Evolutionary conservation across 2,797 vertebrate species (phyloP).

Genomic region (Crax fasciolata): DNA sequence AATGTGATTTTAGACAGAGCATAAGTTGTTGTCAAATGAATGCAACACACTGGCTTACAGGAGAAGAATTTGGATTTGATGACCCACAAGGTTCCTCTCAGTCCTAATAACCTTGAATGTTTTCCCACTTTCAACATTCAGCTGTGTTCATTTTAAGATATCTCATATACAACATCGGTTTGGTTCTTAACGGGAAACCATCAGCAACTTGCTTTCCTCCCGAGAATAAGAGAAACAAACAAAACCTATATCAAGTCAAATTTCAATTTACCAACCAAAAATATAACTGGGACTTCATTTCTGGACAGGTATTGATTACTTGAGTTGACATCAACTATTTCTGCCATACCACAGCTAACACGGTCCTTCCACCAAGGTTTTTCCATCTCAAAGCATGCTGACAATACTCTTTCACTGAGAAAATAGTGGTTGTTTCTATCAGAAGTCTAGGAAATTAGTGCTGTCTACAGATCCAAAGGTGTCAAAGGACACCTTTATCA

Average conservation of each 20-base stretch:
- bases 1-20: background rate
- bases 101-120: background rate
- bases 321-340: background rate
- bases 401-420: background rate
- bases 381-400: background rate
- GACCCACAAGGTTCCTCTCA: background rate
- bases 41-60: background rate
- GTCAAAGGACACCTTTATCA: background rate
- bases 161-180: background rate
- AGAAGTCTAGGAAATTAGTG: background rate
- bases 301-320: background rate
- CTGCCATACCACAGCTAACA: background rate
- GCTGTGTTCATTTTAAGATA: background rate
- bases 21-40: background rate
- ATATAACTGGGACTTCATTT: background rate
- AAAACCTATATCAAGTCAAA: background rate
- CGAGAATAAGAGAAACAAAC: background rate
- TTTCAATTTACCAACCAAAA: background rate
- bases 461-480: background rate
- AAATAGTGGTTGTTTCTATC: background rate
- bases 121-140: background rate
- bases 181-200: background rate
- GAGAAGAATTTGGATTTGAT: background rate
- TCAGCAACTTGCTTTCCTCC: background rate
- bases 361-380: background rate